Evolutionary conservation across 2,113 vertebrate genomes (phyloP).

Genomic region (Scytalopus superciliaris): DNA sequence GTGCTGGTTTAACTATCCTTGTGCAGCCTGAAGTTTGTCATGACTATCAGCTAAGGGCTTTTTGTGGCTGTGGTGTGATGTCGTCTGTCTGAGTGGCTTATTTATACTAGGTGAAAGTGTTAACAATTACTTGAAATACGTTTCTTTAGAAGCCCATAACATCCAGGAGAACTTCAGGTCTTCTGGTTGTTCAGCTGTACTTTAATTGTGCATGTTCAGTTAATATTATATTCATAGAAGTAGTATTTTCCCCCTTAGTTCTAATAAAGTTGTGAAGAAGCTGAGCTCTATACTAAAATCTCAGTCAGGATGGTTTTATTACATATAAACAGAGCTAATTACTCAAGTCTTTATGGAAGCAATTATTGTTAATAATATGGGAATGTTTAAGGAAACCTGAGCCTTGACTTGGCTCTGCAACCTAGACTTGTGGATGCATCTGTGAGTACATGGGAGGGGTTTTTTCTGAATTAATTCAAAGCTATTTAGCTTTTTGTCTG

Average conservation of each 20-base stretch:
- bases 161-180: background rate
- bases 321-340: background rate
- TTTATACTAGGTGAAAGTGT: background rate
- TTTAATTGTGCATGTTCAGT: background rate
- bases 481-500: background rate
- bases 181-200: background rate
- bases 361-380: background rate
- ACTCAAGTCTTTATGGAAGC: background rate
- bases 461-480: background rate
- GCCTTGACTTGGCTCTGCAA: background rate
- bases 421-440: background rate
- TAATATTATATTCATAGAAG: background rate
- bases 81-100: background rate
- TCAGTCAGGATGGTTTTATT: background rate
- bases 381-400: background rate
- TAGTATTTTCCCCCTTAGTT: background rate
- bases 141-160: background rate
- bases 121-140: fast-evolving
- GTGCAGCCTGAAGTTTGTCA: background rate
- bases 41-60: background rate
- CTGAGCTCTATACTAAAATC: background rate
- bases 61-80: background rate
- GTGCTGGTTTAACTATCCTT: fast-evolving
- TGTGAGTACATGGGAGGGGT: fast-evolving
- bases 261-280: background rate